Conservation (phyloP, 1,140 invertebrate genomes). For the Colletes gigas region DNA sequence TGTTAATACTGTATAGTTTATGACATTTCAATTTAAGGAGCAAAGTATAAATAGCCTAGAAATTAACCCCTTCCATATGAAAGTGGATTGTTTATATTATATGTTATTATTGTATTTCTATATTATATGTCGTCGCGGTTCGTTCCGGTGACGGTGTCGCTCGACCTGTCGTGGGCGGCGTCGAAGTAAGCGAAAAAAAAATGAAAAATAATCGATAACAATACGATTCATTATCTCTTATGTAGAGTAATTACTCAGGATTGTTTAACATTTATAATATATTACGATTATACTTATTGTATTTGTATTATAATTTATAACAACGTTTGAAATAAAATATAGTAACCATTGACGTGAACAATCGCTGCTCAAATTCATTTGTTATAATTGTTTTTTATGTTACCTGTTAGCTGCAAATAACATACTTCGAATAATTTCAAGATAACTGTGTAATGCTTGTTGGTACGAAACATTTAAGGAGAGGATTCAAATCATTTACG, state of each 20-base stretch:
- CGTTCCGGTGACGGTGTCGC: slow-evolving; percentile 59
- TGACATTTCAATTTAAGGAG: slow-evolving; percentile 70
- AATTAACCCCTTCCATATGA: slow-evolving; percentile 67
- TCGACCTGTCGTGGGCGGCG: slow-evolving; percentile 7
- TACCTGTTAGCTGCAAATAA: too few species aligned
- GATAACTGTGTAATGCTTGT: too few species aligned
- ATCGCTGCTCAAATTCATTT: not conserved
- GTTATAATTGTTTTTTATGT: not conserved
- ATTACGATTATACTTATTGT: slow-evolving; percentile 76
- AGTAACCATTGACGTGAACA: slow-evolving; percentile 71
- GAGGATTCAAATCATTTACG: not conserved
- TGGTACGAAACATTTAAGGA: too few species aligned
- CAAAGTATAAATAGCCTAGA: slow-evolving; percentile 69
- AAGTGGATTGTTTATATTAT: slow-evolving; percentile 75
- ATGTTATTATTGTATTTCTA: slow-evolving; percentile 74
- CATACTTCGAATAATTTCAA: too few species aligned
- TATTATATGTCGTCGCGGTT: slow-evolving; percentile 71
- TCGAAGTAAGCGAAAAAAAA: slow-evolving; percentile 3
- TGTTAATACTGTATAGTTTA: slow-evolving; percentile 79
- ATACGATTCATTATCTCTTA: slow-evolving; percentile 73
- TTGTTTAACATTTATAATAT: slow-evolving; percentile 80
- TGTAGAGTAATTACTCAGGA: slow-evolving; percentile 79
- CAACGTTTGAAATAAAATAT: slow-evolving; percentile 77
- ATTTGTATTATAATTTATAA: slow-evolving; percentile 80
- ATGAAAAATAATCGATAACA: slow-evolving; percentile 62